Evolutionary conservation across 2,888 invertebrate genomes (phyloP).

Genomic region (Nasonia oneida): DNA sequence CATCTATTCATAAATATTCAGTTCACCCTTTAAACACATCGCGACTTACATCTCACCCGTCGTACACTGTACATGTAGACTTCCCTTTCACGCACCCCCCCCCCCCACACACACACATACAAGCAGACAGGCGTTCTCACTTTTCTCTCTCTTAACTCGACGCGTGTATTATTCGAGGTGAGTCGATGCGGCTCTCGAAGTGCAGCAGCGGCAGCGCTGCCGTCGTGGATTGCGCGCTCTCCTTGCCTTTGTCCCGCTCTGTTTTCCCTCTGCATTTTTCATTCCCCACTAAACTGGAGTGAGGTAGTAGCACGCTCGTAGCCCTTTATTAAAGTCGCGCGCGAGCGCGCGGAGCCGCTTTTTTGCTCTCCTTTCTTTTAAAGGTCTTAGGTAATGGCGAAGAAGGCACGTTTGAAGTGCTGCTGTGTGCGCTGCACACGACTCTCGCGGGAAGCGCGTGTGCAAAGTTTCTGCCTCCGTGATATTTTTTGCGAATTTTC

Average conservation of each 20-base stretch:
- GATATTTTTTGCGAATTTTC: neutral
- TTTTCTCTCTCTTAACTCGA: neutral
- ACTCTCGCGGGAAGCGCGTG: neutral
- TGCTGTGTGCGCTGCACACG: neutral
- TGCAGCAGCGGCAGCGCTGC: neutral
- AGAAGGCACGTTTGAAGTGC: conserved; percentile 43
- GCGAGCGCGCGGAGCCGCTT: conserved; percentile 41
- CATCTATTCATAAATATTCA: neutral
- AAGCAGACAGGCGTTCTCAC: neutral
- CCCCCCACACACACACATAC: neutral
- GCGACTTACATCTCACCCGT: neutral
- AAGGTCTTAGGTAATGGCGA: conserved; percentile 29
- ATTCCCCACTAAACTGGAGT: conserved; percentile 35
- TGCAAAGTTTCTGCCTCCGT: neutral
- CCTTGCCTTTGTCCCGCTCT: conserved; percentile 33
- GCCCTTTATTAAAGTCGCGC: conserved; percentile 64
- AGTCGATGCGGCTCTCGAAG: conserved; percentile 12
- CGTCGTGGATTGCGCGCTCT: conserved; percentile 14
- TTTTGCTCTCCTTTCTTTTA: conserved; percentile 36
- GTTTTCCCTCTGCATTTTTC: conserved; percentile 52
- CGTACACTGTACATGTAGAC: neutral
- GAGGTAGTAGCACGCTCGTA: conserved; percentile 4
- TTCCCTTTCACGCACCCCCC: too few relatives aligned
- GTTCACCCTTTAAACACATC: neutral
- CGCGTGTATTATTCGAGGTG: conserved; percentile 21